A percentile compares a stretch with the other conserved stretches of the same genome.
Conservation (phyloP, 1,140 invertebrate species). For the Hypsibius dujardini region DNA sequence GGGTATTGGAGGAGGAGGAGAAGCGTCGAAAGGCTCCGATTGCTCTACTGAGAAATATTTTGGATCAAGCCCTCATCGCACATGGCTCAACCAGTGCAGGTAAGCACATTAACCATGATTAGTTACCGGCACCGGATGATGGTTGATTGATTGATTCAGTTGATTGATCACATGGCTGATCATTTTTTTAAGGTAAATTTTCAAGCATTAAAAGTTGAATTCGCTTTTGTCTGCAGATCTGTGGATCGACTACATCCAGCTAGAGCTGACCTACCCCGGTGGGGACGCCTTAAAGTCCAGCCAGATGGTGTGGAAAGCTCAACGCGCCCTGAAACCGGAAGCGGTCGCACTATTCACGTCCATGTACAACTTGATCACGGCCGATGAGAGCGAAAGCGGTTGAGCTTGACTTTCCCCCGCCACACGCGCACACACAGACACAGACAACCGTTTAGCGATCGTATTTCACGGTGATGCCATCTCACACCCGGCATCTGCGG, state of each 20-base stretch:
- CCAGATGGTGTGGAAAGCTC: slow-evolving; percentile 36
- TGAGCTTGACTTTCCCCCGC: neutral
- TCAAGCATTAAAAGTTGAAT: neutral
- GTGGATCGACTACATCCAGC: slow-evolving; percentile 42
- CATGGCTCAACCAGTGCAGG: slow-evolving; percentile 25
- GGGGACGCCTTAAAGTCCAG: slow-evolving; percentile 34
- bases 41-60: slow-evolving; percentile 23
- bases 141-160: too few relatives aligned
- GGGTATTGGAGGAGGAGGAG: slow-evolving; percentile 27
- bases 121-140: too few relatives aligned
- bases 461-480: neutral
- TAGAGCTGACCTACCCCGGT: slow-evolving; percentile 35
- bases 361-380: neutral
- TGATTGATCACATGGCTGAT: slow-evolving; percentile 14
- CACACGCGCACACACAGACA: neutral
- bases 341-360: neutral
- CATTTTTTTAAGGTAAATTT: slow-evolving; percentile 9
- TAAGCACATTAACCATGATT: slow-evolving; percentile 11
- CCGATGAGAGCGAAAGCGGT: neutral
- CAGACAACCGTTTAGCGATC: neutral
- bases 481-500: neutral
- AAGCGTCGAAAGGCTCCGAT: slow-evolving; percentile 23
- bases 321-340: slow-evolving; percentile 33
- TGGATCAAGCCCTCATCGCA: slow-evolving; percentile 26
- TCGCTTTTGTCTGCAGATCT: slow-evolving; percentile 30